Evolutionary conservation across 2,113 vertebrate species (phyloP), one percentile per base, ranked within the genome.

Genomic region (Lasiurus borealis): DNA sequence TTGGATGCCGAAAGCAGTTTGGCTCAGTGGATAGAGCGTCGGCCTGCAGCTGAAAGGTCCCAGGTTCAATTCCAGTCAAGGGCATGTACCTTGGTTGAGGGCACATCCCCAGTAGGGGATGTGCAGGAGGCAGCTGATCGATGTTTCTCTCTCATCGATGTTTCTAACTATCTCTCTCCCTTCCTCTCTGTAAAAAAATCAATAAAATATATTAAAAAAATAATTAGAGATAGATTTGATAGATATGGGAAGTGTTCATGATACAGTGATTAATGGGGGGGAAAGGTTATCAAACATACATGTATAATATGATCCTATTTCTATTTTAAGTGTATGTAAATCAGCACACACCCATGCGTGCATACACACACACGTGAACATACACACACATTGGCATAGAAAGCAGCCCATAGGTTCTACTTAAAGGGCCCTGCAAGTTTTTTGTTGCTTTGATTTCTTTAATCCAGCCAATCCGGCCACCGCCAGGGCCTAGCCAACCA

Each of bases 381-480:
- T 29, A 57, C 14, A 36, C 80, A 72, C 31, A 77, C 31, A n/a
- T 2, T 31, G 64, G n/a, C n/a, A 27, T 0, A 34, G 54, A 31
- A 68, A 81, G 40, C 9, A 16, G n/a, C 21, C 25, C 71, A 5
- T 4, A 5, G 71, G 8, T 29, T 81, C 14, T 36, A 44, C 0
- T 76, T 64, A 52, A 77, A 76, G 8, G 57, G 13, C 6, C 81
- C 48, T 0, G 1, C 54, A 40, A 68, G 44, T 10, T 83, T 66
- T 40, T 40, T 8, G 8, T 40, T n/a, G 15, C 10, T 34, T 52
- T 72, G n/a, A 50, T 25, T 23, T 40, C 14, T 80, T 82, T 77
- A 29, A 8, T 54, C 44, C 8, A 2, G 11, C 46, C 7, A 14
- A 34, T 46, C 40, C 0, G 0, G 29, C 23, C 50, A 11, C 4